phyloP scores from a whole-genome alignment of 1,140 invertebrate species.

The Microplitis demolitor region DNA sequence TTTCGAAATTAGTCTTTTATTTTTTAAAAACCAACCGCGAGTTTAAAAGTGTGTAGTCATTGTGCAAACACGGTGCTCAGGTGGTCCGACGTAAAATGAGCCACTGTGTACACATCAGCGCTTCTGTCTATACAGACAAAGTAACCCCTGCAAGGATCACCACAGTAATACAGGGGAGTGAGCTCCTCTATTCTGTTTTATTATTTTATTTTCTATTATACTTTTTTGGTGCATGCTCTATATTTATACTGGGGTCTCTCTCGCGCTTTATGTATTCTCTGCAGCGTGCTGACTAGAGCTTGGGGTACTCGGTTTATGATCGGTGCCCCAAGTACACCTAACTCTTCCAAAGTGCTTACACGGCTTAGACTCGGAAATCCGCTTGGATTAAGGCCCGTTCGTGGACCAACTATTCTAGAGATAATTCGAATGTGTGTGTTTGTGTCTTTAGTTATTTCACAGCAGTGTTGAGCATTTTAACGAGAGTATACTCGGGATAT shows the following conservation, averaged over 20 bases:
- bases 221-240: neutral
- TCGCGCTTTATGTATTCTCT: conserved; percentile 6
- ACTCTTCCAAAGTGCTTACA: conserved; percentile 35
- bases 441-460: neutral
- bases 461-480: conserved; percentile 7
- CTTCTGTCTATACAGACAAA: conserved; percentile 35
- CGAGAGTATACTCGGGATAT: neutral
- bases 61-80: conserved; percentile 50
- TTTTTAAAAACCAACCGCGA: conserved; percentile 26
- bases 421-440: conserved; percentile 22
- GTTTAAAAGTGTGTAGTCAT: conserved; percentile 30
- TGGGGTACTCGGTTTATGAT: conserved; percentile 26
- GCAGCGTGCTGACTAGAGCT: neutral
- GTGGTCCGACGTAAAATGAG: conserved; percentile 48
- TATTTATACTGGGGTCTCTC: conserved; percentile 6
- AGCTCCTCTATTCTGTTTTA: conserved; percentile 3
- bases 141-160: conserved; percentile 26
- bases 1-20: conserved; percentile 32
- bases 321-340: conserved; percentile 27
- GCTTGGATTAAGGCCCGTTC: conserved; percentile 25
- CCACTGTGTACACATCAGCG: conserved; percentile 47
- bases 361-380: conserved; percentile 35
- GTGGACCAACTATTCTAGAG: conserved; percentile 25
- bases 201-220: neutral
- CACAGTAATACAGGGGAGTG: neutral